Evolutionary conservation across 2,113 vertebrate genomes (phyloP).

Genomic region (Psephotus haematonotus): DNA sequence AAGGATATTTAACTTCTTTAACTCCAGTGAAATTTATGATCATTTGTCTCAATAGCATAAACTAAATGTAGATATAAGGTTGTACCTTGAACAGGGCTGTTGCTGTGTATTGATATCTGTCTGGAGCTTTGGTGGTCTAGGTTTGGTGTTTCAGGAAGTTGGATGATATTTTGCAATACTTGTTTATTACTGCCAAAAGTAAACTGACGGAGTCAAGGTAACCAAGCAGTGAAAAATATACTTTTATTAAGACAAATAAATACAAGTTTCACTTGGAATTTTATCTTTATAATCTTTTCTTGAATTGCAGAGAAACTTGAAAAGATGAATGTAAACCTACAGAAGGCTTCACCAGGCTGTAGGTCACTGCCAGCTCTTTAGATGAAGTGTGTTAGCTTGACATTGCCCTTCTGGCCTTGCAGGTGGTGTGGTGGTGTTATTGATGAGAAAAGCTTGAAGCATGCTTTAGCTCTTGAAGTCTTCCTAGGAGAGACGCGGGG

Average conservation of each 20-base stretch:
- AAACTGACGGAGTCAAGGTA: not conserved
- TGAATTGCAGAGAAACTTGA: not conserved
- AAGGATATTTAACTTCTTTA: not conserved
- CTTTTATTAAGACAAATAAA: not conserved
- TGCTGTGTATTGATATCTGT: rapidly evolving
- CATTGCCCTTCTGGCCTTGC: not conserved
- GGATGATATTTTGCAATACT: not conserved
- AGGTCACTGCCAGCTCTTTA: not conserved
- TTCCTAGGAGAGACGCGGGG: not conserved
- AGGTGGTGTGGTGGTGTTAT: rapidly evolving
- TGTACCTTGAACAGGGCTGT: rapidly evolving
- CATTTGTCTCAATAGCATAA: not conserved
- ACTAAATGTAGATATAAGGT: rapidly evolving
- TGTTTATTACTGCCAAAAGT: not conserved
- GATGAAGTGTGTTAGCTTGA: not conserved
- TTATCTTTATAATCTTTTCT: not conserved
- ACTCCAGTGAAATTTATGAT: not conserved
- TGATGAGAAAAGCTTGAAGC: not conserved
- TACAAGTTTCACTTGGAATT: not conserved
- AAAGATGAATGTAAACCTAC: rapidly evolving
- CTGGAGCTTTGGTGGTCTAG: not conserved
- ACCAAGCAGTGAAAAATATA: rapidly evolving
- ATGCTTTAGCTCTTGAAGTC: not conserved
- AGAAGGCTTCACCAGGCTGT: not conserved
- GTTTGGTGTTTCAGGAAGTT: rapidly evolving